A percentile compares a stretch with the other conserved stretches of the same genome.
phyloP scores from a whole-genome alignment of 2,888 invertebrate species.

The Tanypteryx hageni region DNA sequence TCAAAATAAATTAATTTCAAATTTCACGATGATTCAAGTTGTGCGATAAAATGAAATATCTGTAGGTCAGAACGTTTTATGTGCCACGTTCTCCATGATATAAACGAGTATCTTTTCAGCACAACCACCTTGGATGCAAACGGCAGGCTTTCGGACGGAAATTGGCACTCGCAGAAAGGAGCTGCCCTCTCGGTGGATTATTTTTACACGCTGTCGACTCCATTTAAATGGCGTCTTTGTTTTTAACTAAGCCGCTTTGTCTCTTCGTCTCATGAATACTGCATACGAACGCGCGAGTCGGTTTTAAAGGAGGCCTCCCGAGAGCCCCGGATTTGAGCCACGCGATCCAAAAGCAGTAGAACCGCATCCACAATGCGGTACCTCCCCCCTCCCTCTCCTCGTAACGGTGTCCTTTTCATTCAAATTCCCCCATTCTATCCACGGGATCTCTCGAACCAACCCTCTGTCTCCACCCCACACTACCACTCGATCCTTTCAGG shows the following conservation, averaged over 20 bases:
- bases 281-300: neutral
- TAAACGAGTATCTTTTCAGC: neutral
- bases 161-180: neutral
- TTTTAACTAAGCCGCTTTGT: neutral
- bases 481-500: too few species aligned
- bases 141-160: conserved; percentile 23
- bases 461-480: neutral
- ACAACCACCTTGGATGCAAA: conserved; percentile 43
- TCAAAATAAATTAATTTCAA: too few species aligned
- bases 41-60: too few species aligned
- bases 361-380: neutral
- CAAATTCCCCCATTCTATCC: conserved; percentile 25
- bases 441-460: neutral
- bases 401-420: neutral
- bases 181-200: neutral
- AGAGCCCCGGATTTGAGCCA: neutral
- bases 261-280: conserved; percentile 2
- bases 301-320: neutral
- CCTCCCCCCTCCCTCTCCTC: neutral
- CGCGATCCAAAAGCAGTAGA: conserved; percentile 21
- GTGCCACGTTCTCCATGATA: neutral
- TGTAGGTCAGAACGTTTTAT: too few species aligned
- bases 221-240: neutral
- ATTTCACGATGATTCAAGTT: too few species aligned
- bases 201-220: neutral